Evolutionary conservation across 2,888 invertebrate genomes (phyloP).

Genomic region (Tribolium freemani): DNA sequence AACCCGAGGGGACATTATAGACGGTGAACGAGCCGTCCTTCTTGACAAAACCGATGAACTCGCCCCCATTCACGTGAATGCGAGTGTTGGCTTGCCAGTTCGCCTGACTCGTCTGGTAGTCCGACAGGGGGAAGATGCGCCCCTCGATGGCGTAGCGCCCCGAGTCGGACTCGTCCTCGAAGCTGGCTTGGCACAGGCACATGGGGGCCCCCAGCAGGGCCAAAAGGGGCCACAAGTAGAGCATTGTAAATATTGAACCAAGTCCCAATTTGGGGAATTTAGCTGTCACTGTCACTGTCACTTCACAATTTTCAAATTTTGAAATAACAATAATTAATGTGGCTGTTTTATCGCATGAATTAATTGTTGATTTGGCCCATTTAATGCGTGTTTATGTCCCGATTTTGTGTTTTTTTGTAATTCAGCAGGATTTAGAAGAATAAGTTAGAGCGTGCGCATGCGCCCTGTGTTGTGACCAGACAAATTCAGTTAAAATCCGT

Average conservation of each 20-base stretch:
- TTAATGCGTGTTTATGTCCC: too few relatives aligned
- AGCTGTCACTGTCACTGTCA: conserved; percentile 3
- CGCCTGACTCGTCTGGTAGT: conserved; percentile 70
- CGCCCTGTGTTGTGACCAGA: conserved; percentile 8
- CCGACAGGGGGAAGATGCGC: conserved; percentile 79
- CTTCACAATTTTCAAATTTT: not conserved
- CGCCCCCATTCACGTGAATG: conserved; percentile 90
- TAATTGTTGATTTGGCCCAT: too few relatives aligned
- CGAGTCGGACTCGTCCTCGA: conserved; percentile 67
- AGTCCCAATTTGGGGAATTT: not conserved
- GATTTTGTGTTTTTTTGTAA: too few relatives aligned
- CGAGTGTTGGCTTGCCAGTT: conserved; percentile 85
- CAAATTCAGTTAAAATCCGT: conserved; percentile 39
- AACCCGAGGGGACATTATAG: conserved; percentile 87
- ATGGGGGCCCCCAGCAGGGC: not conserved
- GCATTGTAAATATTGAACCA: not conserved
- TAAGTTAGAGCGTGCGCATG: not conserved
- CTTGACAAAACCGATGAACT: conserved; percentile 88
- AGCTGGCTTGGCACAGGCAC: conserved; percentile 40
- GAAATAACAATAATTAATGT: too few relatives aligned
- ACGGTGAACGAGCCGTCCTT: conserved; percentile 93
- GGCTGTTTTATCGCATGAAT: too few relatives aligned
- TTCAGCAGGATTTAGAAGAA: not conserved
- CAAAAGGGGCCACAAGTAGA: not conserved
- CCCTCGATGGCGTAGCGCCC: conserved; percentile 84